These are phyloP conservation scores for Drosophila melanica DNA, from an alignment of 1,140 invertebrate genomes.

Conservation along the genomic window DNA sequence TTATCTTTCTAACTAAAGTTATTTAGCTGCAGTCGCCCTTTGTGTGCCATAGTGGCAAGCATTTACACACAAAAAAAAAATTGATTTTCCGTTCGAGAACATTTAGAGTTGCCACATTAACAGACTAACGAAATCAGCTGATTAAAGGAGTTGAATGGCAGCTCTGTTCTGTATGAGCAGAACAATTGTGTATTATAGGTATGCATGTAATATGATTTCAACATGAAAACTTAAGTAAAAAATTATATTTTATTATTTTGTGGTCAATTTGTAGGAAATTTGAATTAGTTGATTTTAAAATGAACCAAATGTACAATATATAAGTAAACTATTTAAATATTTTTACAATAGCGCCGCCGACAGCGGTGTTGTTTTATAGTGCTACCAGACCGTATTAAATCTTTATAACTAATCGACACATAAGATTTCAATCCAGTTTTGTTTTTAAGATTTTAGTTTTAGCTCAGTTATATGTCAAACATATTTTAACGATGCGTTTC, in stretches of 20 bases:
- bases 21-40: conserved; percentile 15
- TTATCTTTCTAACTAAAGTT: conserved; percentile 8
- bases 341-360: background rate
- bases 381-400: no score
- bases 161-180: background rate
- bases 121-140: conserved; percentile 22
- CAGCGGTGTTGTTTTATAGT: no score
- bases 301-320: no score
- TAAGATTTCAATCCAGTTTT: no score
- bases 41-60: conserved; percentile 37
- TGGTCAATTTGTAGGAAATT: no score
- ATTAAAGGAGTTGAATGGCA: background rate
- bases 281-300: no score
- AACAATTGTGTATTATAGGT: background rate
- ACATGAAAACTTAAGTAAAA: background rate
- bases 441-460: no score
- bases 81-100: conserved; percentile 52
- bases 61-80: conserved; percentile 28
- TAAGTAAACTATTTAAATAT: no score
- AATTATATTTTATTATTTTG: background rate
- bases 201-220: background rate
- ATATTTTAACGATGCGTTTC: background rate
- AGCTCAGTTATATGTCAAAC: no score
- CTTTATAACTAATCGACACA: no score
- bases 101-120: conserved; percentile 25